Percentiles rank a stretch among this genome's conserved stretches.
These are phyloP conservation scores for Microdon myrmicae DNA, from an alignment of 2,888 invertebrate species.

Conservation along the genomic window DNA sequence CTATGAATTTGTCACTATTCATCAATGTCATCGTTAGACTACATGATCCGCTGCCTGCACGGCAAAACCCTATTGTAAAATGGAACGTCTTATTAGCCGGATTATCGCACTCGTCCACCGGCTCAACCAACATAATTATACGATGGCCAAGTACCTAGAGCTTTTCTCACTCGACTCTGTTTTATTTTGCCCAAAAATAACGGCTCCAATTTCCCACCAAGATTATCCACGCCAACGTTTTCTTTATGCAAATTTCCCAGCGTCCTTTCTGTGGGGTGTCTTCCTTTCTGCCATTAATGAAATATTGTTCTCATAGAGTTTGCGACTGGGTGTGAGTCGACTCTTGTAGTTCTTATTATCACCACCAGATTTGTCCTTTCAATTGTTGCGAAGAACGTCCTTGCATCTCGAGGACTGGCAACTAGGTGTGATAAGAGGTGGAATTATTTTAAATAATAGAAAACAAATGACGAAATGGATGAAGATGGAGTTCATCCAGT, in stretches of 20 bases:
- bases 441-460: conserved; percentile 48
- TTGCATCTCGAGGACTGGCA: conserved; percentile 24
- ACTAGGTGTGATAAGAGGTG: conserved; percentile 40
- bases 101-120: too few species aligned
- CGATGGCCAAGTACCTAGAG: conserved; percentile 16
- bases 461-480: conserved; percentile 37
- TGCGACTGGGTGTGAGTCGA: background rate
- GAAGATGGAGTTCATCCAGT: conserved; percentile 34
- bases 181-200: conserved; percentile 37
- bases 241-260: conserved; percentile 34
- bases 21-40: conserved; percentile 10
- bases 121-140: conserved; percentile 6
- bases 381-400: conserved; percentile 1
- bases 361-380: conserved; percentile 13
- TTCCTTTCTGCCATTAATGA: conserved; percentile 6
- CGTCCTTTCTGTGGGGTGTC: conserved; percentile 9
- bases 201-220: conserved; percentile 35
- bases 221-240: conserved; percentile 22
- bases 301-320: background rate
- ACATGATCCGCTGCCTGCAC: conserved; percentile 4
- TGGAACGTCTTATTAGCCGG: conserved; percentile 28
- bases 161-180: conserved; percentile 7
- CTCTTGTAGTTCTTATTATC: conserved; percentile 6
- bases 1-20: conserved; percentile 10
- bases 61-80: conserved; percentile 3